Percentiles rank a stretch among this genome's conserved stretches.
Conservation (phyloP, 2,113 vertebrate genomes). For the Nothobranchius furzeri region DNA sequence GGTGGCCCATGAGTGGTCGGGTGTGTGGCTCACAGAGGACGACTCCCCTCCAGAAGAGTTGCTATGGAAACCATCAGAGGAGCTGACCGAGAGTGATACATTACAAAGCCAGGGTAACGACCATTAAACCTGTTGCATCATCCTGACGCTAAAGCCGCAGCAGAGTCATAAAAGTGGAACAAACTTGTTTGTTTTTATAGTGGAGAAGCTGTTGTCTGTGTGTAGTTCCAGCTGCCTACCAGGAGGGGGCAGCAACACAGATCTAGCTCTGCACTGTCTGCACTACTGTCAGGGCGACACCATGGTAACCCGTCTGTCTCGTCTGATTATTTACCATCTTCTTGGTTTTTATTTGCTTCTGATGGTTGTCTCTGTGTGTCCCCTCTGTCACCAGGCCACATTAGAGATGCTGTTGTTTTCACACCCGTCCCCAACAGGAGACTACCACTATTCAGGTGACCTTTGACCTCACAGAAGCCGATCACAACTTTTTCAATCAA, state of each 20-base stretch:
- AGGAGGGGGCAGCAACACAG: conserved; percentile 81
- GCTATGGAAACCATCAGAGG: conserved; percentile 77
- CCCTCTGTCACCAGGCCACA: conserved; percentile 63
- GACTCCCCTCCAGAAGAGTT: conserved; percentile 58
- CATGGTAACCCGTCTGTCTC: conserved; percentile 62
- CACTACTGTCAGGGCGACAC: conserved; percentile 69
- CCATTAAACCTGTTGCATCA: not conserved
- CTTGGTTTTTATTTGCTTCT: not conserved
- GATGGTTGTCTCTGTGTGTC: not conserved
- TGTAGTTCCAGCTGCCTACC: conserved; percentile 80
- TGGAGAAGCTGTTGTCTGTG: conserved; percentile 78
- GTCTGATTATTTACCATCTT: not conserved
- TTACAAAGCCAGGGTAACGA: conserved; percentile 69
- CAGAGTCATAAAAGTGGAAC: no score
- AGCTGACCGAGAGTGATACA: conserved; percentile 51
- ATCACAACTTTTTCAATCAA: no score
- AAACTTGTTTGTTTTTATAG: conserved; percentile 46
- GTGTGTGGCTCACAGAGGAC: conserved; percentile 26
- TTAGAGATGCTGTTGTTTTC: conserved; percentile 78
- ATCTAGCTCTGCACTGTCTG: conserved; percentile 81
- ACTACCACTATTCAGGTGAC: conserved; percentile 81
- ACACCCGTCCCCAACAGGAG: conserved; percentile 59
- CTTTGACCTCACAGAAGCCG: conserved; percentile 1
- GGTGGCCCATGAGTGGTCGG: not conserved
- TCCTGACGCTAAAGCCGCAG: no score